These are phyloP conservation scores for Gallinago stenura DNA, from an alignment of 2,797 vertebrate species.

Conservation along the genomic window DNA sequence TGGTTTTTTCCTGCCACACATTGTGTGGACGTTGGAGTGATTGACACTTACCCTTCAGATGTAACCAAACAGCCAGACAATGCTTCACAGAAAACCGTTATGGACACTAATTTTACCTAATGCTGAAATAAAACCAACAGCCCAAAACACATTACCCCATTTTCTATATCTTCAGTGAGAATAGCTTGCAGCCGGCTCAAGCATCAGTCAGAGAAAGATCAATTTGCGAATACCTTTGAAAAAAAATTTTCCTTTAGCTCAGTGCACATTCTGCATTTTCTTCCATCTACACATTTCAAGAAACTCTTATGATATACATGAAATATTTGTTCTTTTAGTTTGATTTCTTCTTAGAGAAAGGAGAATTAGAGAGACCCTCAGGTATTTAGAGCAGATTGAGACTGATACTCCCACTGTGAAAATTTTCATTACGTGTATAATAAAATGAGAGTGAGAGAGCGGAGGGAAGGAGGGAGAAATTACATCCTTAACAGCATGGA, in stretches of 20 bases:
- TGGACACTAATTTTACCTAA: not conserved
- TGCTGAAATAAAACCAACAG: not conserved
- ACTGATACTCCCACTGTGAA: slow-evolving; percentile 55
- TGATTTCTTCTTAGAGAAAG: slow-evolving; percentile 39
- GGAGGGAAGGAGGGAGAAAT: not conserved
- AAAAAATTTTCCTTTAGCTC: not conserved
- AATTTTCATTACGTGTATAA: not conserved
- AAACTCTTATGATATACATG: slow-evolving; percentile 8
- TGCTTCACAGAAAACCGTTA: not conserved
- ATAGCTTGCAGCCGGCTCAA: not conserved
- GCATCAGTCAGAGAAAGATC: not conserved
- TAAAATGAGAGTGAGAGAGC: not conserved
- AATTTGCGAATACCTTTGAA: not conserved
- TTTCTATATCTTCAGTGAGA: not conserved
- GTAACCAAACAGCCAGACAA: not conserved
- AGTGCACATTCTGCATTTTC: not conserved
- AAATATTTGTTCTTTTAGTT: slow-evolving; percentile 63
- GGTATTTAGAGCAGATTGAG: slow-evolving; percentile 47
- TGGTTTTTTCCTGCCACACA: not conserved
- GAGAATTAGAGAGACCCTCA: slow-evolving; percentile 42
- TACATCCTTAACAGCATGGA: not conserved
- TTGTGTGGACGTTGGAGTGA: not conserved
- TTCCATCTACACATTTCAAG: not conserved
- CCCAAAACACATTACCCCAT: not conserved
- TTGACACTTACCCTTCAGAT: not conserved